These are phyloP conservation scores for Stegastes partitus DNA, from an alignment of 2,113 vertebrate species.

Conservation along the genomic window DNA sequence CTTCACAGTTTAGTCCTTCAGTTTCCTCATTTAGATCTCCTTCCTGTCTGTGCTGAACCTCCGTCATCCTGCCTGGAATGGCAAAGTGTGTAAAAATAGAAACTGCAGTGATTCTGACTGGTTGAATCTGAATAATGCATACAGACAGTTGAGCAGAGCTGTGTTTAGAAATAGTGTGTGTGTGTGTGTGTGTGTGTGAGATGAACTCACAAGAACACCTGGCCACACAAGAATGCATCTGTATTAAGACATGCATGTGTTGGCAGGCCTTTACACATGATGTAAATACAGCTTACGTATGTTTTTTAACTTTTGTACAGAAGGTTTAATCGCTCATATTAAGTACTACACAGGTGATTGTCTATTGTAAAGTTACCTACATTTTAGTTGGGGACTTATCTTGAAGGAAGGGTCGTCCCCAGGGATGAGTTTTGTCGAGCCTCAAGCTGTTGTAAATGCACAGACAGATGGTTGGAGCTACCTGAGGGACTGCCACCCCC, in stretches of 20 bases:
- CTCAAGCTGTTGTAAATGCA: conserved; percentile 26
- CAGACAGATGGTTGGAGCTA: conserved; percentile 62
- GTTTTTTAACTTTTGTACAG: background rate
- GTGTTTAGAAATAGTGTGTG: background rate
- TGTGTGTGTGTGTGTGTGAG: background rate
- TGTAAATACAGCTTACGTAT: background rate
- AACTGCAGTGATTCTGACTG: conserved; percentile 15
- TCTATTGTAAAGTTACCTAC: background rate
- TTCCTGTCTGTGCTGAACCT: background rate
- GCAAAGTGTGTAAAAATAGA: conserved; percentile 56
- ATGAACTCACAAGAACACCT: background rate
- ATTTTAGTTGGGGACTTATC: background rate
- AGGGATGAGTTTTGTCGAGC: background rate
- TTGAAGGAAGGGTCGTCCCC: conserved; percentile 21
- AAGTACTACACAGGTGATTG: no score
- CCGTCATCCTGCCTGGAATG: background rate
- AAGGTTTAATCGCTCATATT: background rate
- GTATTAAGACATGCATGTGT: background rate
- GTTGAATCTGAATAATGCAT: conserved; percentile 69
- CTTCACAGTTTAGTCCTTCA: background rate
- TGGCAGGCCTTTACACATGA: background rate
- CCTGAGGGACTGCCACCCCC: conserved; percentile 44
- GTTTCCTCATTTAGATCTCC: background rate
- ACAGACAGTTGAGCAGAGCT: conserved; percentile 32
- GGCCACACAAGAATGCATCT: background rate